A percentile compares a stretch with the other conserved stretches of the same genome.
Evolutionary conservation across 1,140 invertebrate genomes (phyloP).

Genomic region (Drosophila subobscura): DNA sequence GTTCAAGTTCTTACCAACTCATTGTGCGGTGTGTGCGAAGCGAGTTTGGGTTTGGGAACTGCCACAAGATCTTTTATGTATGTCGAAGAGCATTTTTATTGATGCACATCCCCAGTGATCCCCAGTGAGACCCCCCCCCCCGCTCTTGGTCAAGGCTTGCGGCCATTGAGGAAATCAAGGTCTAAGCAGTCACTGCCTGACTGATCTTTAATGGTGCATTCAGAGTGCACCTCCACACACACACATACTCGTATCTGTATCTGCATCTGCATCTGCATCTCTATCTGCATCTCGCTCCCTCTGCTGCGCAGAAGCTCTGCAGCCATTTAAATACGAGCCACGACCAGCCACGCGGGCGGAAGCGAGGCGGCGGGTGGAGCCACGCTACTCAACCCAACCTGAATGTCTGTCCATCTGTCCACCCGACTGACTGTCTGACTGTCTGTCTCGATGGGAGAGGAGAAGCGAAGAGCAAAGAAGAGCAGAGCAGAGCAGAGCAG

Average conservation of each 20-base stretch:
- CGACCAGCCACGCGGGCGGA: slow-evolving; percentile 24
- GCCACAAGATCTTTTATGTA: too few relatives aligned
- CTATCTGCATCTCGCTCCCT: slow-evolving; percentile 5
- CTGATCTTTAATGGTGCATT: slow-evolving; percentile 67
- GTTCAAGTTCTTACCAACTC: slow-evolving; percentile 37
- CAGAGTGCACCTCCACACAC: slow-evolving; percentile 32
- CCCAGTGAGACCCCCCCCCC: too few relatives aligned
- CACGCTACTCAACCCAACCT: slow-evolving; percentile 29
- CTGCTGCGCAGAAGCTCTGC: slow-evolving; percentile 42
- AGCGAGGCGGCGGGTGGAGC: slow-evolving; percentile 33
- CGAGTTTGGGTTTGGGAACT: too few relatives aligned
- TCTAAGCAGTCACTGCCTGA: slow-evolving; percentile 39
- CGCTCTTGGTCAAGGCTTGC: neutral
- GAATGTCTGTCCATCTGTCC: slow-evolving; percentile 13
- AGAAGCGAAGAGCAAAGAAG: too few relatives aligned
- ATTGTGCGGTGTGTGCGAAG: slow-evolving; percentile 4
- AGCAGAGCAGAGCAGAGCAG: neutral
- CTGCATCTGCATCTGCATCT: slow-evolving; percentile 8
- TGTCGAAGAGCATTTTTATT: too few relatives aligned
- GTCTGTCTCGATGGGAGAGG: slow-evolving; percentile 2
- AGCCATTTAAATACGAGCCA: slow-evolving; percentile 64
- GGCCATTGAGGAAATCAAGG: slow-evolving; percentile 42
- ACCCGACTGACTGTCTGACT: neutral
- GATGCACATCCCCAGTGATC: too few relatives aligned
- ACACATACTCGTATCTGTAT: slow-evolving; percentile 10